Evolutionary conservation across 2,888 invertebrate species (phyloP).

Genomic region (Scrobipalpa costella): DNA sequence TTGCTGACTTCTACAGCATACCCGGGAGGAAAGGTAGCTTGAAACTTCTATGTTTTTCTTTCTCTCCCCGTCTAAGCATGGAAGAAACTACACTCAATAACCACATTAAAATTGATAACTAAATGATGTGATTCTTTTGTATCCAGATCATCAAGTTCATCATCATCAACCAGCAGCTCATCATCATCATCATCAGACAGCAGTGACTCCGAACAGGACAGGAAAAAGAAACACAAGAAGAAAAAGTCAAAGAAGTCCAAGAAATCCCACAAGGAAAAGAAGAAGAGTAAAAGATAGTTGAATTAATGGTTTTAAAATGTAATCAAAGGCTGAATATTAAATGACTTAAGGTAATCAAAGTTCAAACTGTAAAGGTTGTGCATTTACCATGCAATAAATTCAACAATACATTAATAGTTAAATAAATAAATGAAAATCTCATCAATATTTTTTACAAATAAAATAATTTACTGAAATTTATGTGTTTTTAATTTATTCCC

Average conservation of each 20-base stretch:
- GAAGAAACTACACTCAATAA: too few relatives aligned
- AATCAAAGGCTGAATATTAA: slow-evolving; percentile 24
- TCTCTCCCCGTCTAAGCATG: too few relatives aligned
- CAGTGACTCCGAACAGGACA: slow-evolving; percentile 52
- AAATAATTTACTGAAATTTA: neutral
- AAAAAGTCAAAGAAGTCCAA: slow-evolving; percentile 55
- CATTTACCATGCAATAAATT: neutral
- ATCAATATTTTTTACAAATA: neutral
- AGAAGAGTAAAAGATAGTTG: slow-evolving; percentile 53
- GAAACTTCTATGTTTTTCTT: too few relatives aligned
- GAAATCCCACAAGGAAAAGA: slow-evolving; percentile 57
- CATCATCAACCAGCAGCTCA: slow-evolving; percentile 49
- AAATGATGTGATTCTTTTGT: neutral
- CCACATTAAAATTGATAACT: too few relatives aligned
- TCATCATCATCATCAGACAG: slow-evolving; percentile 49
- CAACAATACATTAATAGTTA: neutral
- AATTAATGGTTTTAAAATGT: neutral
- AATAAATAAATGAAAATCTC: neutral
- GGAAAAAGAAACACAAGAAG: slow-evolving; percentile 43
- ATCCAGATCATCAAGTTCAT: slow-evolving; percentile 61
- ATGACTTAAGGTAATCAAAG: slow-evolving; percentile 20
- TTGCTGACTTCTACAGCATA: too few relatives aligned
- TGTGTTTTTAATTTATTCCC: too few relatives aligned
- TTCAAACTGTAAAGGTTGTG: neutral
- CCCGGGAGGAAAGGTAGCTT: too few relatives aligned